These are phyloP conservation scores for Clivina fossor DNA, from an alignment of 2,888 invertebrate genomes.

Conservation along the genomic window DNA sequence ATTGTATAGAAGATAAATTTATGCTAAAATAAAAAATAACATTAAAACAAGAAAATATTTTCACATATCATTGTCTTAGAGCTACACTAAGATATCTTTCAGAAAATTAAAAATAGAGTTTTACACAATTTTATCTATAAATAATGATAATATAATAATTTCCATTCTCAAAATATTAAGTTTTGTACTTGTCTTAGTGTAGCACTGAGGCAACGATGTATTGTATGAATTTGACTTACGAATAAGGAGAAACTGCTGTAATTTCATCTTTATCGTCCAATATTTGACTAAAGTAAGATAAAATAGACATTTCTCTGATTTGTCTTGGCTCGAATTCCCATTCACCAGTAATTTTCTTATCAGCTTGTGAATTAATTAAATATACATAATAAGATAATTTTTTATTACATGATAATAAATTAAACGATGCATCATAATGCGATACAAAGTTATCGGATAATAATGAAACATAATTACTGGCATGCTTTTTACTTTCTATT, in stretches of 20 bases:
- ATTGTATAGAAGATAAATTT: slow-evolving; percentile 55
- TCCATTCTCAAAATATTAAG: too few species aligned
- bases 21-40: slow-evolving; percentile 56
- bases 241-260: slow-evolving; percentile 58
- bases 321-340: slow-evolving; percentile 54
- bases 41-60: slow-evolving; percentile 14
- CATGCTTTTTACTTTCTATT: slow-evolving; percentile 59
- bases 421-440: slow-evolving; percentile 36
- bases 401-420: slow-evolving; percentile 35
- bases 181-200: too few species aligned
- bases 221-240: too few species aligned
- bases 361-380: slow-evolving; percentile 44
- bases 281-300: slow-evolving; percentile 68
- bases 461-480: slow-evolving; percentile 53
- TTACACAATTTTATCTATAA: too few species aligned
- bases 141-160: too few species aligned
- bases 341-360: slow-evolving; percentile 47
- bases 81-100: too few species aligned
- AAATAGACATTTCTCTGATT: slow-evolving; percentile 60
- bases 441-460: slow-evolving; percentile 45
- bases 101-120: too few species aligned
- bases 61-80: too few species aligned
- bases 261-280: slow-evolving; percentile 52
- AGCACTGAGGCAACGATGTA: too few species aligned
- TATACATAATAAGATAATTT: slow-evolving; percentile 41